Base-by-base conservation (phyloP, 2,113 vertebrate species). In the Tiliqua scincoides region DNA sequence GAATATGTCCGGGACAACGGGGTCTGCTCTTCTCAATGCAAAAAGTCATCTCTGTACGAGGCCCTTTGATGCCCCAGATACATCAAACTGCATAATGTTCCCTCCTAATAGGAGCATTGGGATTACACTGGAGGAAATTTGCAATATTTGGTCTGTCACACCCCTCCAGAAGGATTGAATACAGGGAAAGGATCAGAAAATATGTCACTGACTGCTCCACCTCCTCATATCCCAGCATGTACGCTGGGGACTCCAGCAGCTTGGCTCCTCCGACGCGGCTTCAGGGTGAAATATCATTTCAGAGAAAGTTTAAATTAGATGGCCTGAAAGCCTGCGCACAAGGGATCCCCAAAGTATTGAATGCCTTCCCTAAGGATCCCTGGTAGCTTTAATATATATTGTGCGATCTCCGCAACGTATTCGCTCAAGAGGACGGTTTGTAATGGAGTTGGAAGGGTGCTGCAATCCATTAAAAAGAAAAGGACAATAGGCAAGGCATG, bases 361-460 rank as follows among this genome's bases (percentile, higher is more conserved):
- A 84, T 17, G 14, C 59, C 3, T 65, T 1, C 87, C 0, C 0
- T 0, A 70, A 87, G 88, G 87, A 40, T 87, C 78, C 89, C 89
- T 0, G 0, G 86, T 73, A 75, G 76, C 1, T 40, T 89, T 91
- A 70, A 83, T 87, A 88, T 89, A 17, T 1, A 61, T 86, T 85
- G 61, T 0, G 59, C 27, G 77, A 0, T 90, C 85, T 87, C 74
- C 77, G 85, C 57, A 25, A 84, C 54, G 67, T 1, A 0, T n/a
- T 88, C 6, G 52, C 91, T 91, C 74, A 43, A 76, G 89, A 87
- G 91, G 85, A 0, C 0, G 40, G 88, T 86, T 90, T 82, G 89
- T 79, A 89, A 91, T 72, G 70, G 91, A 83, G 57, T 63, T 86
- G 86, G 80, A 90, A 89, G 93, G 93, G 92, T 89, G 90, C 91